Evolutionary conservation across 23 tunicate species (phyloP).

Genomic region (Corella eumyota): DNA sequence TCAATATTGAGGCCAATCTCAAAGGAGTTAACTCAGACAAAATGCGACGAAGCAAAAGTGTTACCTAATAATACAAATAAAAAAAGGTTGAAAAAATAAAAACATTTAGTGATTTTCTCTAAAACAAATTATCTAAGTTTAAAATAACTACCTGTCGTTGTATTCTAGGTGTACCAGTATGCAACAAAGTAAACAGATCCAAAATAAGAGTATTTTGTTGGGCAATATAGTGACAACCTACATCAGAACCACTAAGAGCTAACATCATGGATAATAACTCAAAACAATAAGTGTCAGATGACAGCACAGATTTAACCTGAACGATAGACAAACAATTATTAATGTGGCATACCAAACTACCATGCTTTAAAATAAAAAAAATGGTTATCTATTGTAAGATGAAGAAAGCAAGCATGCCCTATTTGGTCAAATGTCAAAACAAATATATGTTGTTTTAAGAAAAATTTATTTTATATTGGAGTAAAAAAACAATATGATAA

Average conservation of each 20-base stretch:
- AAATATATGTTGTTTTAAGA: no score
- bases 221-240: slow-evolving; percentile 50
- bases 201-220: slow-evolving; percentile 37
- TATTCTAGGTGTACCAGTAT: slow-evolving; percentile 50
- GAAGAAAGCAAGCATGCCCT: no score
- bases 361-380: no score
- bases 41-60: slow-evolving; percentile 31
- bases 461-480: no score
- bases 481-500: no score
- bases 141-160: slow-evolving; percentile 63
- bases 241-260: slow-evolving; percentile 51
- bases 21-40: slow-evolving; percentile 30
- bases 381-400: no score
- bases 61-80: slow-evolving; percentile 7
- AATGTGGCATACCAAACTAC: no score
- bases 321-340: no score
- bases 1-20: slow-evolving; percentile 19
- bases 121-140: background rate
- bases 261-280: slow-evolving; percentile 57
- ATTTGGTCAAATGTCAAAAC: no score
- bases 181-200: slow-evolving; percentile 37
- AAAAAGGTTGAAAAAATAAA: background rate
- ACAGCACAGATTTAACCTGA: slow-evolving; percentile 11
- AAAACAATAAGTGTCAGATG: slow-evolving; percentile 47
- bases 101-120: background rate